Percentiles rank a stretch among this genome's conserved stretches.
phyloP scores from a whole-genome alignment of 2,888 invertebrate species.

The Rhopalosiphum nymphaeae region DNA sequence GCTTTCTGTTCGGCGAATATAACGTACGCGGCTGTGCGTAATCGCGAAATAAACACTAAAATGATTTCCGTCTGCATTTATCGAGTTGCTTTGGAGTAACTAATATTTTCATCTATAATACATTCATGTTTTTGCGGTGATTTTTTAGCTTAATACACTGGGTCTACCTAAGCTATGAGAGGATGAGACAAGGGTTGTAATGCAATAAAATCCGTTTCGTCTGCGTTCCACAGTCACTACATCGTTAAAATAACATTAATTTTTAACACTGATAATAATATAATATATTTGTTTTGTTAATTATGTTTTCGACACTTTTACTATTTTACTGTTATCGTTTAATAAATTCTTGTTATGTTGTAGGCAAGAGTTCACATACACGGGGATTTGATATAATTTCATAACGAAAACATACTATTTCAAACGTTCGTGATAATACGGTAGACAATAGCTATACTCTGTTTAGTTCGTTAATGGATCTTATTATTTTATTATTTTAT shows the following conservation, averaged over 20 bases:
- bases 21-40: neutral
- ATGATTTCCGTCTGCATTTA: neutral
- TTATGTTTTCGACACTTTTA: neutral
- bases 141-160: neutral
- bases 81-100: neutral
- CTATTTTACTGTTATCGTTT: neutral
- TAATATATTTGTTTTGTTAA: neutral
- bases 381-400: neutral
- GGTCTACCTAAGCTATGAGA: neutral
- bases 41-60: neutral
- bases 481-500: neutral
- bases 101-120: neutral
- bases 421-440: neutral
- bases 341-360: neutral
- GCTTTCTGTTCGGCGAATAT: neutral
- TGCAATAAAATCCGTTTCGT: neutral
- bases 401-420: neutral
- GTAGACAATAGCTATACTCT: neutral
- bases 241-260: neutral
- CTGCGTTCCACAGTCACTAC: neutral
- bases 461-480: neutral
- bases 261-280: neutral
- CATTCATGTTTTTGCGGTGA: neutral
- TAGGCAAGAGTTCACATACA: neutral
- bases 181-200: neutral